Base-by-base conservation (phyloP, 2,113 vertebrate genomes). In the Oreochromis spilurus region DNA sequence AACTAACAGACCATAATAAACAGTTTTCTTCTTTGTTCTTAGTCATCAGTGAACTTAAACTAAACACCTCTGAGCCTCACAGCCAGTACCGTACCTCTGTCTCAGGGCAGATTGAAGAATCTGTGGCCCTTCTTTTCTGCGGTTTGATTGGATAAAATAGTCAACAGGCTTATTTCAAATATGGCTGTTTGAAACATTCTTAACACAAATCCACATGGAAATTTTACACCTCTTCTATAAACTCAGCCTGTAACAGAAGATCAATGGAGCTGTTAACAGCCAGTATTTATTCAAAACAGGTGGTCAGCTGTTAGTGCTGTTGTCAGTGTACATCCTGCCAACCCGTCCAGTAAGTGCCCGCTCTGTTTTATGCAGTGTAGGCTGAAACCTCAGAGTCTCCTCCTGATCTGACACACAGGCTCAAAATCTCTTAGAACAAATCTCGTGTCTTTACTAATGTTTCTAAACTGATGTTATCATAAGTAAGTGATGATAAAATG, bases 81-180 rank as follows among this genome's bases (percentile, higher is more conserved):
- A n/a, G 58, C 29, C 16, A 62, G 16, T 1, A 19, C 31, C 9
- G 31, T 62, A 0, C 58, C 58, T 2, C 60, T 1, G 0, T 21
- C 19, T 67, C 0, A 5, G 62, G 3, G 62, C 60, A 38, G 60
- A 38, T 38, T 38, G 1, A 65, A 31, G 10, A 65, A 38, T 65
- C 60, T 38, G 10, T 0, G 17, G 60, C 60, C 17, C 60, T 0
- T 65, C 10, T 65, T 65, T 7, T n/a, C 17, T 65, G 60, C 60
- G n/a, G 17, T n/a, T 65, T 65, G n/a, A 12, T 65, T 65, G 34
- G 1, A 6, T 1, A 43, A 21, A 40, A 67, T 0, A 40, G n/a
- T 43, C 65, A 43, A 40, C 65, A 43, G 36, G 38, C 65, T 70
- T 38, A 67, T 67, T 40, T 40, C 34, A 67, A 40, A 8, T 12